phyloP scores from a whole-genome alignment of 2,797 vertebrate genomes.

The Rhinella marina region DNA sequence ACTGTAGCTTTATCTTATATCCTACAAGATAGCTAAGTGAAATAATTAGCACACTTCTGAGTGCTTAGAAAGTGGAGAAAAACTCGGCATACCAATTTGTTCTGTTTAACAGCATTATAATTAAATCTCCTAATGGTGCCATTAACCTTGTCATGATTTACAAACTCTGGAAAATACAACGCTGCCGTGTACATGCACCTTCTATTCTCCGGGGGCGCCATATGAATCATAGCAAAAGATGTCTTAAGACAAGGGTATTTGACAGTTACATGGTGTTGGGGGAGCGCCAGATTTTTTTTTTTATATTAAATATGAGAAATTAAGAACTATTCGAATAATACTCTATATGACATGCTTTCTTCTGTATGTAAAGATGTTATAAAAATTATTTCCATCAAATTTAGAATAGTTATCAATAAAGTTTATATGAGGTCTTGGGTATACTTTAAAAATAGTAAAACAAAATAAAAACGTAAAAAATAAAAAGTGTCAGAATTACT shows the following conservation, averaged over 20 bases:
- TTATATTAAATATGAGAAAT: not conserved
- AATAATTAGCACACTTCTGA: conserved; percentile 10
- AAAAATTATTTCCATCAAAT: too few species aligned
- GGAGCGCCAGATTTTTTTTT: not conserved
- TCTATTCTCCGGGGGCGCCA: not conserved
- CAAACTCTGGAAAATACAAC: not conserved
- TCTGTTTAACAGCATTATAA: conserved; percentile 35
- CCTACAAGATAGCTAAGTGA: not conserved
- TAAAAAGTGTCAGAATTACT: too few species aligned
- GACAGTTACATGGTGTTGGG: not conserved
- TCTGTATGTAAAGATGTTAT: too few species aligned
- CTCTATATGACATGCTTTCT: too few species aligned
- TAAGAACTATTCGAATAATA: too few species aligned
- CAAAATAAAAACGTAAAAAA: too few species aligned
- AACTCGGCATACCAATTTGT: conserved; percentile 17
- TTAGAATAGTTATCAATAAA: too few species aligned
- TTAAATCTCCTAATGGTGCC: conserved; percentile 38
- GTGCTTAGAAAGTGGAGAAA: conserved; percentile 15
- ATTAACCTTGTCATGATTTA: conserved; percentile 44
- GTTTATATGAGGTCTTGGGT: too few species aligned
- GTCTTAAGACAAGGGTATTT: not conserved
- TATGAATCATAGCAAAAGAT: not conserved
- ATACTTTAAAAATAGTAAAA: too few species aligned
- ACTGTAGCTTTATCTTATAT: not conserved
- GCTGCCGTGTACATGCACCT: not conserved